Percentiles rank a stretch among this genome's conserved stretches.
phyloP scores from a whole-genome alignment of 2,113 vertebrate genomes.

The Condylura cristata region DNA sequence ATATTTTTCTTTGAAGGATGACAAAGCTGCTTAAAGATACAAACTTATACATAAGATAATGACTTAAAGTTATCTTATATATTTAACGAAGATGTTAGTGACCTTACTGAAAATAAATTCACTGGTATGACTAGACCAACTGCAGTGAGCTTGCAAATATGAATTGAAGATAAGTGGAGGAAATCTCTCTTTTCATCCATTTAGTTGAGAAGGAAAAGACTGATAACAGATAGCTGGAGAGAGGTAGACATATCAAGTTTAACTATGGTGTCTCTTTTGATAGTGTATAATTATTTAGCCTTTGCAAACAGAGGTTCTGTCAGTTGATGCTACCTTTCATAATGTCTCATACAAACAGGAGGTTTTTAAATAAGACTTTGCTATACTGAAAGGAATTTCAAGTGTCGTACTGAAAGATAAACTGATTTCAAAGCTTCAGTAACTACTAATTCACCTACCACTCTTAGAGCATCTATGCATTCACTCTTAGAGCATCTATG shows the following conservation, averaged over 20 bases:
- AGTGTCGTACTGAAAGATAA: neutral
- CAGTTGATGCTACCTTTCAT: neutral
- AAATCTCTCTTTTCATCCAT: neutral
- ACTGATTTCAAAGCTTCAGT: neutral
- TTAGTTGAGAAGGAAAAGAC: neutral
- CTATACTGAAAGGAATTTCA: neutral
- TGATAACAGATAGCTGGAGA: neutral
- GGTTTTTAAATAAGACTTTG: neutral
- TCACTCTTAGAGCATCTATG: neutral
- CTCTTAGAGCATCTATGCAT: neutral
- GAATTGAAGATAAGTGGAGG: neutral
- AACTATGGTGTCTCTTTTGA: neutral
- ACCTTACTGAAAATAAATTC: neutral
- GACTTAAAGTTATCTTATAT: neutral
- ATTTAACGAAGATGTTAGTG: neutral
- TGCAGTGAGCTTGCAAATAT: neutral
- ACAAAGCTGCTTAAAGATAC: neutral
- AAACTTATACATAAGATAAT: neutral
- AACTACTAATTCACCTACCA: neutral
- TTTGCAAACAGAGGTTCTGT: neutral
- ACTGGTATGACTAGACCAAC: too few species aligned
- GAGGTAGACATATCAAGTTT: neutral
- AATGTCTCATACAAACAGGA: neutral
- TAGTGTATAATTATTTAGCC: neutral
- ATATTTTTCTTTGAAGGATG: neutral